These are phyloP conservation scores for Pelmatolapia mariae DNA, from an alignment of 2,113 vertebrate species.

Conservation along the genomic window DNA sequence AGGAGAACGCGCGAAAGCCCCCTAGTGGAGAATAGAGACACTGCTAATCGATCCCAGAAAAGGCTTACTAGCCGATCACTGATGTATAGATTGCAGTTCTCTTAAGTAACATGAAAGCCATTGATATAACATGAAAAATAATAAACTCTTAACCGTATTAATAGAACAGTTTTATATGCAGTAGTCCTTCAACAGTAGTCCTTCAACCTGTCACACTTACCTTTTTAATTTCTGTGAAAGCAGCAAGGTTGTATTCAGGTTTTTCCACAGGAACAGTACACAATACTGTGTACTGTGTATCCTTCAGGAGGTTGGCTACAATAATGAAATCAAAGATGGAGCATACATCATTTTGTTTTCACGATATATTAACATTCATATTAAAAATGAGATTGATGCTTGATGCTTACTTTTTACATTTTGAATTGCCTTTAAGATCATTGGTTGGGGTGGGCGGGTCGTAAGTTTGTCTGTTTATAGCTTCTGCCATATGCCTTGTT, in stretches of 20 bases:
- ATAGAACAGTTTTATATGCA: too few relatives aligned
- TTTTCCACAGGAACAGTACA: not conserved
- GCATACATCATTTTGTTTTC: not conserved
- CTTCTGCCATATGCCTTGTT: not conserved
- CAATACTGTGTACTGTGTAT: not conserved
- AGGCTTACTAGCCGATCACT: too few relatives aligned
- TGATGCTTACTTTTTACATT: not conserved
- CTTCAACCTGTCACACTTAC: too few relatives aligned
- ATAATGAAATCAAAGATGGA: not conserved
- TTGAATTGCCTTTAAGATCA: not conserved
- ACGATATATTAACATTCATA: not conserved
- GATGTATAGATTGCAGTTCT: too few relatives aligned
- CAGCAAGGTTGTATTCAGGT: not conserved
- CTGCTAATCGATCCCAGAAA: too few relatives aligned
- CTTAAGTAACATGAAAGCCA: too few relatives aligned
- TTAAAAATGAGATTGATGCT: not conserved
- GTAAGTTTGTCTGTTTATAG: not conserved
- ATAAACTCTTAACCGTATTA: too few relatives aligned
- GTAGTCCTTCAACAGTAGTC: too few relatives aligned
- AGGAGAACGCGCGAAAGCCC: too few relatives aligned
- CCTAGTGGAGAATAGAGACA: too few relatives aligned
- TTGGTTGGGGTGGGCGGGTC: fast-evolving
- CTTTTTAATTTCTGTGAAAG: not conserved
- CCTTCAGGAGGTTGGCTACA: not conserved
- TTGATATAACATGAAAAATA: too few relatives aligned